These are phyloP conservation scores for Carpatolechia fugitivella DNA, from an alignment of 2,888 invertebrate species.

Conservation along the genomic window DNA sequence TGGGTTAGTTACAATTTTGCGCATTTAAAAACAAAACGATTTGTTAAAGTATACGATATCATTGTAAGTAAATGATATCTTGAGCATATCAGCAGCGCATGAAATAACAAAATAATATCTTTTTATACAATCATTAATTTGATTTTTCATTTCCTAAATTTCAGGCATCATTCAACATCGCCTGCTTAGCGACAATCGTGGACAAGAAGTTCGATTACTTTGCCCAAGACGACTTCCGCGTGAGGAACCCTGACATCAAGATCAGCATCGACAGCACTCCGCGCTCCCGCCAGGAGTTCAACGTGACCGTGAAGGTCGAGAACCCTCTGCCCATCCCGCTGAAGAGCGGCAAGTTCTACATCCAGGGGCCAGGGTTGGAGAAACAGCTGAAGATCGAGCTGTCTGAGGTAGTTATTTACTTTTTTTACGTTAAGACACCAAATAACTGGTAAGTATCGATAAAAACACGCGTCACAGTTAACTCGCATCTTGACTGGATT, in stretches of 20 bases:
- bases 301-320: slow-evolving; percentile 83
- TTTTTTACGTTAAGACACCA: slow-evolving; percentile 13
- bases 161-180: slow-evolving; percentile 88
- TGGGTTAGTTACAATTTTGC: no score
- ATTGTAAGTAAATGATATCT: no score
- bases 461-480: no score
- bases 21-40: no score
- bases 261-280: slow-evolving; percentile 81
- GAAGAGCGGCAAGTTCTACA: slow-evolving; percentile 86
- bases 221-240: slow-evolving; percentile 93
- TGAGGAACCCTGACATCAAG: slow-evolving; percentile 93
- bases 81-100: no score
- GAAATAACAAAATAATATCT: no score
- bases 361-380: slow-evolving; percentile 90
- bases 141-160: no score
- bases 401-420: slow-evolving; percentile 79
- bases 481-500: no score
- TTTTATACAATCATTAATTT: no score
- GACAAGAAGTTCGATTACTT: slow-evolving; percentile 92
- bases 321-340: slow-evolving; percentile 91
- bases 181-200: slow-evolving; percentile 87
- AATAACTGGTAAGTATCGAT: no score
- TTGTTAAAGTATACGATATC: no score
- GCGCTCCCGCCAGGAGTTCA: slow-evolving; percentile 71
- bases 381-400: slow-evolving; percentile 85